Evolutionary conservation across 2,888 invertebrate genomes (phyloP).

Genomic region (Nemotelus nigrinus): DNA sequence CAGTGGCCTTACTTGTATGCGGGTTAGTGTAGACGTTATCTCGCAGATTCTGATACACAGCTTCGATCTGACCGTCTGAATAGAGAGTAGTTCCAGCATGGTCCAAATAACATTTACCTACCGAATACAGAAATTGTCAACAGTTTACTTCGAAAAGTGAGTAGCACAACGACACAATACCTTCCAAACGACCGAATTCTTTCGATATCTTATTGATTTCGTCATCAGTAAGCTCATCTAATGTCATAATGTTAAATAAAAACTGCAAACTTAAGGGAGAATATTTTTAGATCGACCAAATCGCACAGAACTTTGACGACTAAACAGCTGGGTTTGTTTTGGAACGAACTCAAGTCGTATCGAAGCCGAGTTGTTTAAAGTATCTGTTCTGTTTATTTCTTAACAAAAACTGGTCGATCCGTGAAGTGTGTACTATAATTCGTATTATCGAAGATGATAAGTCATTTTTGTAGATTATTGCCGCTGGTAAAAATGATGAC

Average conservation of each 20-base stretch:
- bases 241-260: not conserved
- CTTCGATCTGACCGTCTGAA: conserved; percentile 77
- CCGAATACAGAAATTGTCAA: conserved; percentile 12
- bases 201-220: conserved; percentile 64
- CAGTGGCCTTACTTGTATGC: conserved; percentile 85
- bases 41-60: conserved; percentile 72
- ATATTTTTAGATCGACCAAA: no score
- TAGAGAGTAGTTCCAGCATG: conserved; percentile 89
- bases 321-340: no score
- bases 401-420: no score
- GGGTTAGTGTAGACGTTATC: conserved; percentile 89
- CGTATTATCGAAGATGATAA: no score
- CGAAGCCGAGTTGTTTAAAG: no score
- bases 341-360: no score
- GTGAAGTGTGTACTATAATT: no score
- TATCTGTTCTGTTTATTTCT: no score
- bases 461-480: no score
- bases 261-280: no score
- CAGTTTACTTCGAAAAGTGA: conserved; percentile 37
- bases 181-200: conserved; percentile 66
- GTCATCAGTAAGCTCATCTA: conserved; percentile 62
- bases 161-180: conserved; percentile 57
- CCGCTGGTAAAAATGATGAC: no score
- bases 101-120: conserved; percentile 84
- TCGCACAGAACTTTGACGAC: no score